Evolutionary conservation across 1,140 invertebrate genomes (phyloP).

Genomic region (Melitaea cinxia): DNA sequence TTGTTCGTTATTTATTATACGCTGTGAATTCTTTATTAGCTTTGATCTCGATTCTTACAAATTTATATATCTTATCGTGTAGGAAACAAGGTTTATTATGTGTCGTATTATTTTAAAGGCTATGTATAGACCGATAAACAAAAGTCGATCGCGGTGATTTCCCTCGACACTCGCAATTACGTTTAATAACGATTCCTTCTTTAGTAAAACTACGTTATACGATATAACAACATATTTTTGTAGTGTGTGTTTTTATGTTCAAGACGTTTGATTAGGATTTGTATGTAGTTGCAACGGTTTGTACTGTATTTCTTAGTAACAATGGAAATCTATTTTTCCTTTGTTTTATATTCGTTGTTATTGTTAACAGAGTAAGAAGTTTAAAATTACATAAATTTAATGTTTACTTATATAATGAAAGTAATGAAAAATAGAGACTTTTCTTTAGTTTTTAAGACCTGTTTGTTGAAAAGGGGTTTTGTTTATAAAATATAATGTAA

Average conservation of each 20-base stretch:
- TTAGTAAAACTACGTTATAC: slow-evolving; percentile 6
- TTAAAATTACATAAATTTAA: no score
- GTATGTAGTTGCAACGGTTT: no score
- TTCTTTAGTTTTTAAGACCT: no score
- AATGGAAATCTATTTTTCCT: no score
- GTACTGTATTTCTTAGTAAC: no score
- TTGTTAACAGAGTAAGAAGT: no score
- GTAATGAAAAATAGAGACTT: no score
- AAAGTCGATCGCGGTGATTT: slow-evolving; percentile 40
- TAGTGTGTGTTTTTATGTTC: background rate
- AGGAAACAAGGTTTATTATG: slow-evolving; percentile 16
- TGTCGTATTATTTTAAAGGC: background rate
- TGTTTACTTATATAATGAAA: no score
- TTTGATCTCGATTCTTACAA: slow-evolving; percentile 2
- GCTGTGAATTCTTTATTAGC: slow-evolving; percentile 25
- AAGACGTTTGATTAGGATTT: background rate
- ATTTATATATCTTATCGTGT: slow-evolving; percentile 1
- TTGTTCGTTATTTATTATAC: slow-evolving; percentile 31
- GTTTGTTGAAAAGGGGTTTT: no score
- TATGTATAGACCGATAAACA: slow-evolving; percentile 14
- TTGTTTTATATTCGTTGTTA: no score
- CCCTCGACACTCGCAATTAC: slow-evolving; percentile 34
- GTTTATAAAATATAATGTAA: no score
- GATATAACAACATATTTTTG: background rate
- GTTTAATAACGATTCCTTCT: slow-evolving; percentile 16